Conservation (phyloP, 2,888 invertebrate genomes). For the Drosophila cognata region DNA sequence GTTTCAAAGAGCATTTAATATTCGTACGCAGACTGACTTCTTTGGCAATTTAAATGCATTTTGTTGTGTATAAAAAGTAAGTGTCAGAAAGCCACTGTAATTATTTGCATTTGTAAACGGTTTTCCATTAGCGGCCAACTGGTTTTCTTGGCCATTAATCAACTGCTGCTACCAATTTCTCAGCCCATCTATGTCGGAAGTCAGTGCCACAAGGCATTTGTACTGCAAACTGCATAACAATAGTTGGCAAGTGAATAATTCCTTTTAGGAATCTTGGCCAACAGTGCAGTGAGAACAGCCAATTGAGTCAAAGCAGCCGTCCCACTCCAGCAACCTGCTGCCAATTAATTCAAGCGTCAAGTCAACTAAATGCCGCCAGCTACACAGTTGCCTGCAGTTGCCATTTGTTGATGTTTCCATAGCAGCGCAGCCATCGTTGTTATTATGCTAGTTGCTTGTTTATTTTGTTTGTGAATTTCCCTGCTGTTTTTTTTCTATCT, state of each 20-base stretch:
- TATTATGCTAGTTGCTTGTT: constrained; percentile 42
- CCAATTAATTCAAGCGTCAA: constrained; percentile 69
- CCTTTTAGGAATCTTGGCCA: constrained; percentile 9
- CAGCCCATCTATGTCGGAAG: neutral
- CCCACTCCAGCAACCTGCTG: constrained; percentile 19
- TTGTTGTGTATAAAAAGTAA: neutral
- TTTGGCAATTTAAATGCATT: neutral
- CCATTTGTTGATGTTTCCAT: constrained; percentile 27
- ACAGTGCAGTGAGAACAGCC: constrained; percentile 10
- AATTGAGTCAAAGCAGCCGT: neutral
- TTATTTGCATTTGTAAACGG: neutral
- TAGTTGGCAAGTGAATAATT: neutral
- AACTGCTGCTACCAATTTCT: neutral
- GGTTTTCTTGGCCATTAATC: neutral
- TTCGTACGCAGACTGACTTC: neutral
- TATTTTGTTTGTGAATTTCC: constrained; percentile 50
- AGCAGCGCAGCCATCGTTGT: constrained; percentile 14
- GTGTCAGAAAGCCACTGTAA: neutral
- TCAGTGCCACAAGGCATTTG: constrained; percentile 8
- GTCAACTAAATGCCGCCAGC: constrained; percentile 62
- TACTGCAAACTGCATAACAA: constrained; percentile 12
- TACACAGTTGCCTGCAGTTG: constrained; percentile 56
- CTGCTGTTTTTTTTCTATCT: constrained; percentile 37
- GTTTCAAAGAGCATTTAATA: neutral
- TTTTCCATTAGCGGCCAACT: neutral